These are phyloP conservation scores for Ptiloglossa arizonensis DNA, from an alignment of 1,140 invertebrate species.

Conservation along the genomic window DNA sequence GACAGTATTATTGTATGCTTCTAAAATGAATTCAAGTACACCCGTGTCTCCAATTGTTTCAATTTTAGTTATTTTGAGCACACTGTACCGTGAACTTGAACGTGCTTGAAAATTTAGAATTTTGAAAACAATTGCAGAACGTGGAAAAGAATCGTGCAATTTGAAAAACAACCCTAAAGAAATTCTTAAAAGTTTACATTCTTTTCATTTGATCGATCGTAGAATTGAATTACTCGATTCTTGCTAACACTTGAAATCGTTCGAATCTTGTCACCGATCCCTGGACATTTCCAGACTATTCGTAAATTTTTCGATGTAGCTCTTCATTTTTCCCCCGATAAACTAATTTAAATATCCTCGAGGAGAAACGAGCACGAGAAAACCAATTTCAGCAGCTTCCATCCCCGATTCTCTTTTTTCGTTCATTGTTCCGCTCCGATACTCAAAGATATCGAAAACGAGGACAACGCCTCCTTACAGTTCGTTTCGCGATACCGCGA, in stretches of 20 bases:
- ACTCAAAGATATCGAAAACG: conserved; percentile 36
- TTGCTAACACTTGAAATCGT: not conserved
- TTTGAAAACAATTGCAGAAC: too few species aligned
- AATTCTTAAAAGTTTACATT: too few species aligned
- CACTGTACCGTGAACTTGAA: too few species aligned
- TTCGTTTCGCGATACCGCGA: conserved; percentile 9
- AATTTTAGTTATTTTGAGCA: too few species aligned
- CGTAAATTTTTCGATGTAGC: not conserved
- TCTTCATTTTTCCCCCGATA: not conserved
- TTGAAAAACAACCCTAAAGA: too few species aligned
- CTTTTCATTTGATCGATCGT: too few species aligned
- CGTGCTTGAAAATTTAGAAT: too few species aligned
- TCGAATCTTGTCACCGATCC: not conserved
- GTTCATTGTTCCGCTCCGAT: conserved; percentile 33
- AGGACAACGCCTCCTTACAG: conserved; percentile 3
- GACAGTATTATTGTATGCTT: too few species aligned
- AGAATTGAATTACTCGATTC: too few species aligned
- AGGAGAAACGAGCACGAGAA: not conserved
- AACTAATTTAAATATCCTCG: conserved; percentile 36
- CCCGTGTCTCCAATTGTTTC: too few species aligned
- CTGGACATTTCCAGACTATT: not conserved
- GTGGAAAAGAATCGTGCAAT: too few species aligned
- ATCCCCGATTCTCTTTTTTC: conserved; percentile 10
- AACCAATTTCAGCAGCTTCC: conserved; percentile 28
- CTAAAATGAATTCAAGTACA: too few species aligned